Percentiles rank a stretch among this genome's conserved stretches.
Conservation (phyloP, 2,797 vertebrate species). For the Gobio occitaniae region DNA sequence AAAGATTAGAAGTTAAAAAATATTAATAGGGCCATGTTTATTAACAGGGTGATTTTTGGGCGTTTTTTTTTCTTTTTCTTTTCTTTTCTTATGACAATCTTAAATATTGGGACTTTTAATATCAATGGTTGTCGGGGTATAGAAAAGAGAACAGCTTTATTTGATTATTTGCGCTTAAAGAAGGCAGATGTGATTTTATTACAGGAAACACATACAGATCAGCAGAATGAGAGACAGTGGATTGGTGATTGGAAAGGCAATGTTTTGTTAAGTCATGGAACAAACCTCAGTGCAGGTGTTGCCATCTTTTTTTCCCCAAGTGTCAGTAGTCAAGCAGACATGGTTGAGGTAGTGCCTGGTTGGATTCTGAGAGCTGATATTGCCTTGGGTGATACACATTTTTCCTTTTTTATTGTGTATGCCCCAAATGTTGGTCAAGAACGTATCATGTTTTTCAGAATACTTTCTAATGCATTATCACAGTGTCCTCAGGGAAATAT, state of each 20-base stretch:
- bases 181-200: too few relatives aligned
- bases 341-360: background rate
- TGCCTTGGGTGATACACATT: background rate
- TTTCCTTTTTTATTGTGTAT: background rate
- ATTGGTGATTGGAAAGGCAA: background rate
- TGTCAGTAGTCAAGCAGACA: background rate
- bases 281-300: background rate
- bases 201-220: too few relatives aligned
- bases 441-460: background rate
- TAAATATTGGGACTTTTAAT: too few relatives aligned
- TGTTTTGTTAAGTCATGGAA: background rate
- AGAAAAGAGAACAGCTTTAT: too few relatives aligned
- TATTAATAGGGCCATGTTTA: too few relatives aligned
- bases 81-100: too few relatives aligned
- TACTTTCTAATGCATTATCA: background rate
- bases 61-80: too few relatives aligned
- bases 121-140: too few relatives aligned
- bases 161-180: too few relatives aligned
- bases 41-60: too few relatives aligned
- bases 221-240: background rate
- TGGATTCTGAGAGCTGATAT: slow-evolving; percentile 6
- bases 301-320: background rate
- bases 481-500: background rate
- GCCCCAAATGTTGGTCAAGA: background rate
- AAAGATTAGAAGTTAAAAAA: too few relatives aligned